phyloP scores from a whole-genome alignment of 2,888 invertebrate genomes.

The Coleophora deauratella region DNA sequence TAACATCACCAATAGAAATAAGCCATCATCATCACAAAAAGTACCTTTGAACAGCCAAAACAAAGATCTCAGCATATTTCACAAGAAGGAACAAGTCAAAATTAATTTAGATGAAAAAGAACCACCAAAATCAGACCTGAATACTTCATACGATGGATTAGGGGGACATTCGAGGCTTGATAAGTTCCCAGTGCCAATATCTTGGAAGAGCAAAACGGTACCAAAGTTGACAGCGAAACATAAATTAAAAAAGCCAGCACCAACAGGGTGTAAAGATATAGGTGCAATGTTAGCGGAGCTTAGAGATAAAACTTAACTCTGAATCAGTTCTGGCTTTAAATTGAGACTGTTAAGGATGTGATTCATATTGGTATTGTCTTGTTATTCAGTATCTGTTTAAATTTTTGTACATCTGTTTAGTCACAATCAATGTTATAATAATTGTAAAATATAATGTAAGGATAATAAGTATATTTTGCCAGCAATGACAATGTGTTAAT shows the following conservation, averaged over 20 bases:
- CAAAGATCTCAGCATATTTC: constrained; percentile 35
- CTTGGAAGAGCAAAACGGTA: constrained; percentile 23
- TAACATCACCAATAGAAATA: constrained; percentile 18
- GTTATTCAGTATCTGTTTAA: too few relatives aligned
- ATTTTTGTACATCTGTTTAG: too few relatives aligned
- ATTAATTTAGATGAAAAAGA: constrained; percentile 24
- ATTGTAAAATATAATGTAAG: too few relatives aligned
- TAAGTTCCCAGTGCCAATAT: constrained; percentile 46
- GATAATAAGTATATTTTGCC: too few relatives aligned
- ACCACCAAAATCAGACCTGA: constrained; percentile 18
- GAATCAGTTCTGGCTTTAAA: background rate
- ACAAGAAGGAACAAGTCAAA: constrained; percentile 33
- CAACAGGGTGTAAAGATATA: constrained; percentile 36
- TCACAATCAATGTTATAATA: too few relatives aligned
- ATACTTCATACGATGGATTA: constrained; percentile 64
- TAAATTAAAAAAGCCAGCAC: constrained; percentile 37
- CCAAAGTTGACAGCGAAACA: constrained; percentile 45
- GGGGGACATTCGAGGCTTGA: constrained; percentile 73
- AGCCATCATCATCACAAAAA: constrained; percentile 19
- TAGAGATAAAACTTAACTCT: background rate
- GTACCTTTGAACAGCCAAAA: constrained; percentile 11
- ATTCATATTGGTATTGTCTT: too few relatives aligned
- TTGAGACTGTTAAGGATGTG: background rate
- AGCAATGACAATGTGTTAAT: too few relatives aligned
- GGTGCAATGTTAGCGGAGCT: constrained; percentile 28